phyloP scores from a whole-genome alignment of 2,113 vertebrate genomes.

The Otolemur garnettii region DNA sequence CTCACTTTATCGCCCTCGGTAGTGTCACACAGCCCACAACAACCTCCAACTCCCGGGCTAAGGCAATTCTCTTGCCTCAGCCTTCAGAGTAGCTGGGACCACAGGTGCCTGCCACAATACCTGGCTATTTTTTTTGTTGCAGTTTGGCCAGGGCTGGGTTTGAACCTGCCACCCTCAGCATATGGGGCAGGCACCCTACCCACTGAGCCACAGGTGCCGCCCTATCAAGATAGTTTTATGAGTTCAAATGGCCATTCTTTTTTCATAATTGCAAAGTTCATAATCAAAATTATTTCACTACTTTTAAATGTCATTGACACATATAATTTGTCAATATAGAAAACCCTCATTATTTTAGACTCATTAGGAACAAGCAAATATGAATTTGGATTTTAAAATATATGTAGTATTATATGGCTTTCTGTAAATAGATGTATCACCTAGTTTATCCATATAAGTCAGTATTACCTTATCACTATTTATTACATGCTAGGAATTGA shows the following conservation, averaged over 20 bases:
- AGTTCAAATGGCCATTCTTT: constrained; percentile 37
- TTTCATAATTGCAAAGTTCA: constrained; percentile 34
- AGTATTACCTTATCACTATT: constrained; percentile 37
- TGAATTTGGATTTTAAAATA: constrained; percentile 29
- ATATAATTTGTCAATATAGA: constrained; percentile 46
- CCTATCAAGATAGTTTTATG: neutral
- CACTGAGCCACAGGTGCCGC: too few species aligned
- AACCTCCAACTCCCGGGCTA: too few species aligned
- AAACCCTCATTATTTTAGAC: constrained; percentile 36
- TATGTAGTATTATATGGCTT: neutral
- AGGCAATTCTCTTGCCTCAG: too few species aligned
- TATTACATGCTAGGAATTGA: constrained; percentile 21
- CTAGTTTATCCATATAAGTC: constrained; percentile 27
- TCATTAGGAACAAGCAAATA: constrained; percentile 1
- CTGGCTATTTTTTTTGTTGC: too few species aligned
- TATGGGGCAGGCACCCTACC: too few species aligned
- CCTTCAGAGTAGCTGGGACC: too few species aligned
- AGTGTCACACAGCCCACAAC: too few species aligned
- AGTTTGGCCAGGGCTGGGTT: too few species aligned
- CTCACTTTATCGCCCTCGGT: too few species aligned
- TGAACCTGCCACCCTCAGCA: too few species aligned
- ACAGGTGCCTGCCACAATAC: too few species aligned
- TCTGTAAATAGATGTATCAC: constrained; percentile 28
- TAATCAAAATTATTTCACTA: constrained; percentile 52
- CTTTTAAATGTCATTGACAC: constrained; percentile 37